Evolutionary conservation across 2,113 vertebrate genomes (phyloP).

Genomic region (Gopherus evgoodei): DNA sequence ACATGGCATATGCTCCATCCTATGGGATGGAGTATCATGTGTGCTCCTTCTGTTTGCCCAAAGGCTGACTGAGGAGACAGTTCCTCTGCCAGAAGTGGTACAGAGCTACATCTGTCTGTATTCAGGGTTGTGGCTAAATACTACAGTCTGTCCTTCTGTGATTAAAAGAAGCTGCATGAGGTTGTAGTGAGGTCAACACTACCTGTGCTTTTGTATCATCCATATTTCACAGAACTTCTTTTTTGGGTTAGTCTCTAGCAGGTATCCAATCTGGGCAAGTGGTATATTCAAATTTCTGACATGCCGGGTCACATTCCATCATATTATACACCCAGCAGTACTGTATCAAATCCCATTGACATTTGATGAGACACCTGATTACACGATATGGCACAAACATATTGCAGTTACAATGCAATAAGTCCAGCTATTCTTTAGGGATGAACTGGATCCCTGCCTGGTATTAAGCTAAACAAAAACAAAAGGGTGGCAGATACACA

Average conservation of each 20-base stretch:
- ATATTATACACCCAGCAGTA: neutral
- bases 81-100: neutral
- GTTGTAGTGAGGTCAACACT: neutral
- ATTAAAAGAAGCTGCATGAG: neutral
- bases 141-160: rapidly evolving
- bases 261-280: constrained; percentile 6
- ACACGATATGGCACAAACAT: neutral
- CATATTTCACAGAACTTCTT: neutral
- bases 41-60: neutral
- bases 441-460: constrained; percentile 27
- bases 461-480: constrained; percentile 2
- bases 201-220: neutral
- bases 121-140: neutral
- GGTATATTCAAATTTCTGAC: neutral
- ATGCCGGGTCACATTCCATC: neutral
- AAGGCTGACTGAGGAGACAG: rapidly evolving
- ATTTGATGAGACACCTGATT: constrained; percentile 32
- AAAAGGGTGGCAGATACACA: neutral
- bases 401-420: constrained; percentile 34
- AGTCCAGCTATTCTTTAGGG: neutral
- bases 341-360: neutral
- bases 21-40: rapidly evolving
- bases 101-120: neutral
- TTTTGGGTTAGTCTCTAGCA: neutral
- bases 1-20: neutral